Conservation (phyloP, 2,888 invertebrate species). For the Synergus gifuensis region DNA sequence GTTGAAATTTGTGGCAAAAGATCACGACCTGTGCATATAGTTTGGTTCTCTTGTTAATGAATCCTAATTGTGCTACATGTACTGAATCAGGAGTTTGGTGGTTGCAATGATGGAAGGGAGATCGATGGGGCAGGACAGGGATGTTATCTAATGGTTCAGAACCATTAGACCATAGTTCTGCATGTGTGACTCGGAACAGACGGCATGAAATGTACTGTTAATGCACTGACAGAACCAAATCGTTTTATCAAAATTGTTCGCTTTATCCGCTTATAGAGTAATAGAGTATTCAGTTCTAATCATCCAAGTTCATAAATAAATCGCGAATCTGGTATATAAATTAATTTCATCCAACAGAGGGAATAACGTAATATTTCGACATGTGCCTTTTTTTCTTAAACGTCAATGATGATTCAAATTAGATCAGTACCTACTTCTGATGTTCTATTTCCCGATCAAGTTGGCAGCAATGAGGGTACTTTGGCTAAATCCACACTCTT, state of each 20-base stretch:
- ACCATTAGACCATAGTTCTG: not conserved
- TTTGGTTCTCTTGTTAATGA: not conserved
- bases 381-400: not conserved
- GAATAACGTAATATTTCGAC: not conserved
- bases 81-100: not conserved
- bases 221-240: conserved; percentile 9
- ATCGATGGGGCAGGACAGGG: conserved; percentile 17
- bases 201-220: conserved; percentile 13
- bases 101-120: conserved; percentile 8
- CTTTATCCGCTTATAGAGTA: not conserved
- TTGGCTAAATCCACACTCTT: too few species aligned
- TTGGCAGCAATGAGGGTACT: too few species aligned
- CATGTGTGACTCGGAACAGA: not conserved
- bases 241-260: conserved; percentile 26
- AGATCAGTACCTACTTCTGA: not conserved
- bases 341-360: not conserved
- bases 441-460: too few species aligned
- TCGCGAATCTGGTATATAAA: not conserved
- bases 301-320: not conserved
- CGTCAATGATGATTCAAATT: not conserved
- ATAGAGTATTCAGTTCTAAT: not conserved
- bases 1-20: not conserved
- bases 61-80: not conserved
- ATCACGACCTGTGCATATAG: not conserved
- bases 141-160: conserved; percentile 25